Evolutionary conservation across 2,113 vertebrate species (phyloP).

Genomic region (Rhizomys pruinosus): DNA sequence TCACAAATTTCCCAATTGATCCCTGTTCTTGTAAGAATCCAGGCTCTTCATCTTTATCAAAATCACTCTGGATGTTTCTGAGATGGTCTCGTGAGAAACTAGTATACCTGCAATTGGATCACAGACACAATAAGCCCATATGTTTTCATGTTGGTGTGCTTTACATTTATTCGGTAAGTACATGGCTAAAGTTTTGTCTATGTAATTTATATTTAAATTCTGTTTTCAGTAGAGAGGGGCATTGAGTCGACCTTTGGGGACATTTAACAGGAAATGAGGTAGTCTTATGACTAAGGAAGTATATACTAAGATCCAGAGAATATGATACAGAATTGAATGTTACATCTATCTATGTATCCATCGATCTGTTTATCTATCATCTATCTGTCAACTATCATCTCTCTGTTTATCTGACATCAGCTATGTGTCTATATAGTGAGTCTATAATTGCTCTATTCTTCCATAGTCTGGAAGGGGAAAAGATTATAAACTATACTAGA

Average conservation of each 20-base stretch:
- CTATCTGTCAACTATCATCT: background rate
- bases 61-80: background rate
- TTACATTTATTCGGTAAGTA: background rate
- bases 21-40: background rate
- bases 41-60: background rate
- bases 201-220: background rate
- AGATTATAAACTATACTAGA: background rate
- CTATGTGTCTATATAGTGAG: too few species aligned
- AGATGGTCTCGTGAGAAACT: background rate
- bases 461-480: background rate
- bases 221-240: background rate
- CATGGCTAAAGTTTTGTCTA: background rate
- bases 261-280: background rate
- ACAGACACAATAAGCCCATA: background rate
- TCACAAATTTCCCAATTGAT: slow-evolving; percentile 24
- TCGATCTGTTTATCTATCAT: background rate
- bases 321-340: background rate
- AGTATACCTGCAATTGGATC: background rate
- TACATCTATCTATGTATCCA: background rate
- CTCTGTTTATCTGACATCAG: too few species aligned
- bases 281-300: background rate
- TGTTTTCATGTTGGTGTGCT: background rate
- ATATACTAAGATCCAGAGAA: background rate
- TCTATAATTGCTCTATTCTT: background rate
- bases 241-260: background rate